Evolutionary conservation across 2,113 vertebrate species (phyloP).

Genomic region (Pavo muticus): DNA sequence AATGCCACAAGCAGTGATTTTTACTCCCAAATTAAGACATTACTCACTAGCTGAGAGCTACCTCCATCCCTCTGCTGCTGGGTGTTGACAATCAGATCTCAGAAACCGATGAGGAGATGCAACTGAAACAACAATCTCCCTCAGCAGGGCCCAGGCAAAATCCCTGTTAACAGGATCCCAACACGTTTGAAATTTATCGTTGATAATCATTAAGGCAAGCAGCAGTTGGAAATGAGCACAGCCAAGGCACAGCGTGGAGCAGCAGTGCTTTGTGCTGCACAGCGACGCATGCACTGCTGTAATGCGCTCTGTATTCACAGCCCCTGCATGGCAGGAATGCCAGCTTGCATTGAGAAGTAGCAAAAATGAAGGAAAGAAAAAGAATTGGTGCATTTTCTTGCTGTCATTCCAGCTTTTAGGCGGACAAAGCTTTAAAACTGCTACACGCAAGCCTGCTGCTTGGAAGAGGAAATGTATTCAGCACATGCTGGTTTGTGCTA

Average conservation of each 20-base stretch:
- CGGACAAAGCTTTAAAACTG: not conserved
- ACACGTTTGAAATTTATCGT: not conserved
- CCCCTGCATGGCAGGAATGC: not conserved
- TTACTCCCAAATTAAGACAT: not conserved
- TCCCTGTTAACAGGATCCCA: not conserved
- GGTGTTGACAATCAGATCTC: not conserved
- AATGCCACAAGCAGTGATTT: not conserved
- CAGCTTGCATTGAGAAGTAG: not conserved
- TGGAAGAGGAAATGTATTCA: not conserved
- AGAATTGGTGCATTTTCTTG: not conserved
- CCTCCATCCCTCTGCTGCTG: not conserved
- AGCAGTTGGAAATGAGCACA: fast-evolving
- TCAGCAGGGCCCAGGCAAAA: not conserved
- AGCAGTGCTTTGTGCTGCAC: fast-evolving
- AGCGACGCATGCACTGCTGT: fast-evolving
- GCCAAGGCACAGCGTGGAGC: not conserved
- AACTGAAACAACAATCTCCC: not conserved
- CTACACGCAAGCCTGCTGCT: not conserved
- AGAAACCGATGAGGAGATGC: not conserved
- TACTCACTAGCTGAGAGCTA: not conserved
- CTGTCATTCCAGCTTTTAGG: fast-evolving
- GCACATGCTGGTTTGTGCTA: not conserved
- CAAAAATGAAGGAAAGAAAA: not conserved
- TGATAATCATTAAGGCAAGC: not conserved
- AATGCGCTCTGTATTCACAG: not conserved